phyloP scores from a whole-genome alignment of 2,113 vertebrate genomes.

The Cyanistes caeruleus region DNA sequence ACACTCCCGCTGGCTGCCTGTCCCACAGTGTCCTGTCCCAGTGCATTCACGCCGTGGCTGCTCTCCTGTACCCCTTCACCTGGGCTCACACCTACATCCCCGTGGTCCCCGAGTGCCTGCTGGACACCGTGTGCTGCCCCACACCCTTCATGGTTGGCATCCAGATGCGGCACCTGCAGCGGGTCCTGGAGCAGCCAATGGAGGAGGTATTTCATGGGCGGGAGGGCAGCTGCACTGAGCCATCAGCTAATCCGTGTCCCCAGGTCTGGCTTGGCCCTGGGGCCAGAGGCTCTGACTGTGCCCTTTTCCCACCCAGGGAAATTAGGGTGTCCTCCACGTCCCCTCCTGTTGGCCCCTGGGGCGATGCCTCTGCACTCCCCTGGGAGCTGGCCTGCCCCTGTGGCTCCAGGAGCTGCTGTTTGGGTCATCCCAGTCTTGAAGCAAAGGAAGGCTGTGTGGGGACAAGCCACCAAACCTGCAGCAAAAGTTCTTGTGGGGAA shows the following conservation, averaged over 20 bases:
- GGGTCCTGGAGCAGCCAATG: slow-evolving; percentile 83
- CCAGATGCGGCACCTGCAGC: slow-evolving; percentile 80
- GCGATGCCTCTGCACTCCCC: fast-evolving
- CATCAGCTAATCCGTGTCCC: fast-evolving
- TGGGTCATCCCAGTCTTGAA: not conserved
- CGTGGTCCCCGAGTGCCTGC: slow-evolving; percentile 89
- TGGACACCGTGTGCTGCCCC: slow-evolving; percentile 92
- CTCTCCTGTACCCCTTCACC: slow-evolving; percentile 94
- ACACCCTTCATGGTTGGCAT: slow-evolving; percentile 95
- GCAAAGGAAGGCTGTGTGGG: not conserved
- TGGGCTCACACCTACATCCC: slow-evolving; percentile 98
- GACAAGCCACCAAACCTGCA: not conserved
- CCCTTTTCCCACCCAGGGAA: not conserved
- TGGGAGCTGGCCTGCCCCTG: not conserved
- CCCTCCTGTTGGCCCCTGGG: not conserved
- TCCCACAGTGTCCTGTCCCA: slow-evolving; percentile 87
- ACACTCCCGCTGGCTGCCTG: not conserved
- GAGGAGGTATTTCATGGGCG: slow-evolving; percentile 72
- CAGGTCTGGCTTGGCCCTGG: not conserved
- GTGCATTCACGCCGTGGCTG: slow-evolving; percentile 88
- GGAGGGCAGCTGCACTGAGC: not conserved
- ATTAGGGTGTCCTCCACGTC: not conserved
- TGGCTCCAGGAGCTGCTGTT: not conserved
- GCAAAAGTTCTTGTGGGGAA: not conserved
- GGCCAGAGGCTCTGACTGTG: not conserved